Evolutionary conservation across 1,140 invertebrate genomes (phyloP), one percentile per base, ranked within the genome.

Genomic region (Onthophagus taurus): DNA sequence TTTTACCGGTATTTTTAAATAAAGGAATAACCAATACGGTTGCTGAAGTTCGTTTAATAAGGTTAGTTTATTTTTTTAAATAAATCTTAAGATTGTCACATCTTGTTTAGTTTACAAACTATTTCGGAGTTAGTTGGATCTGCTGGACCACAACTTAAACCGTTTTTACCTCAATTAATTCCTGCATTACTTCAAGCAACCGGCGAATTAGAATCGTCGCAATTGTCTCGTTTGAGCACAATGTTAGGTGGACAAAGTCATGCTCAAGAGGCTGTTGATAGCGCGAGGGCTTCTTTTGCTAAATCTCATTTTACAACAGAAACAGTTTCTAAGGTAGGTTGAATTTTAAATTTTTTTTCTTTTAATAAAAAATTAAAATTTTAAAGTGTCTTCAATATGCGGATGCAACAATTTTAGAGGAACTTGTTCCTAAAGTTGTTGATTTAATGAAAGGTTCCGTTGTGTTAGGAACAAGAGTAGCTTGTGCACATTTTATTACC

Each of bases 281-380:
- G 72, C 51, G 72, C 81, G 20, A 69, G 88, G 36, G 82, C 88
- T 19, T 78, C 76, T 44, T 78, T 79, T 12, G 85, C 85, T 0
- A 85, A 84, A 55, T 78, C 76, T 18, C 86, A 91, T 58, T 84
- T 89, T 43, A 89, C 89, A 51, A 89, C 85, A 49, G 86, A 92
- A 58, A 89, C 88, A 2, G 78, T 94, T 16, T 80, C 85, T 24
- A 83, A 83, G 68, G 83, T 84, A 66, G 52, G 56, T 53, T 13
- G 45, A 47, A 43, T 50, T 30, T 2, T 16, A 52, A 35, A 44
- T 33, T 50, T 42, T 11, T 26, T 26, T 39, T 34, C 34, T 0
- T 26, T 41, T 23, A 30, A 34, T 26, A 17, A n/a, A n/a, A n/a
- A 11, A 35, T 31, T 21, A 24, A 2, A 20, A 12, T 19, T 67